A percentile compares a stretch with the other conserved stretches of the same genome.
Evolutionary conservation across 2,888 invertebrate species (phyloP).

Genomic region (Andrena flavipes): DNA sequence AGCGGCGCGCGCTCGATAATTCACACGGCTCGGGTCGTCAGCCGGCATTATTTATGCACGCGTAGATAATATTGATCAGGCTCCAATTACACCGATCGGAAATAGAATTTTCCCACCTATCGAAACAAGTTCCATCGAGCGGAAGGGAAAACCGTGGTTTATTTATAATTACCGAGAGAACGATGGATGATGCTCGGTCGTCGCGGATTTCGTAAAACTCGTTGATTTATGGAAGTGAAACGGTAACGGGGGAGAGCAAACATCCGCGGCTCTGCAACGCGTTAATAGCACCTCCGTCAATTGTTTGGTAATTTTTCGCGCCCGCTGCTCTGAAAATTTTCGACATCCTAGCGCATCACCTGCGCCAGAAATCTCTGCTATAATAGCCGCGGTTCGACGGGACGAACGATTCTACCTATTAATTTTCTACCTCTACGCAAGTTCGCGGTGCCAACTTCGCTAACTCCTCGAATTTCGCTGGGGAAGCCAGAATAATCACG

Average conservation of each 20-base stretch:
- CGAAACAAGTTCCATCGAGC: neutral
- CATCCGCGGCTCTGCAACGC: neutral
- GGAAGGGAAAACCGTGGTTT: neutral
- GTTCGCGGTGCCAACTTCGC: neutral
- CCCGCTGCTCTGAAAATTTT: neutral
- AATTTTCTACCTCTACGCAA: slow-evolving; percentile 9
- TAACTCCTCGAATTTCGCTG: slow-evolving; percentile 15
- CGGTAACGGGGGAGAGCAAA: neutral
- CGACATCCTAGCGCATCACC: neutral
- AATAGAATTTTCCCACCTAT: neutral
- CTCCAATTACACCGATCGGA: slow-evolving; percentile 4
- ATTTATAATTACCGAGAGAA: neutral
- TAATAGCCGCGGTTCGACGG: neutral
- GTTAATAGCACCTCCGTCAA: neutral
- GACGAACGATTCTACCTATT: slow-evolving; percentile 9
- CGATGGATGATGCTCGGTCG: neutral
- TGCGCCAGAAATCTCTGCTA: neutral
- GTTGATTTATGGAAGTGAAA: slow-evolving; percentile 4
- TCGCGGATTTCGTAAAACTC: neutral
- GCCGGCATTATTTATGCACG: slow-evolving; percentile 32
- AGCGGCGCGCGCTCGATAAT: slow-evolving; percentile 18
- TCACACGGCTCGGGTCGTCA: slow-evolving; percentile 11
- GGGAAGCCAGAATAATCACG: slow-evolving; percentile 1
- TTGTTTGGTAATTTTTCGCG: neutral
- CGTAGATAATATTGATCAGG: slow-evolving; percentile 5